Evolutionary conservation across 2,113 vertebrate genomes (phyloP), one percentile per base, ranked within the genome.

Genomic region (Microtus ochrogaster): DNA sequence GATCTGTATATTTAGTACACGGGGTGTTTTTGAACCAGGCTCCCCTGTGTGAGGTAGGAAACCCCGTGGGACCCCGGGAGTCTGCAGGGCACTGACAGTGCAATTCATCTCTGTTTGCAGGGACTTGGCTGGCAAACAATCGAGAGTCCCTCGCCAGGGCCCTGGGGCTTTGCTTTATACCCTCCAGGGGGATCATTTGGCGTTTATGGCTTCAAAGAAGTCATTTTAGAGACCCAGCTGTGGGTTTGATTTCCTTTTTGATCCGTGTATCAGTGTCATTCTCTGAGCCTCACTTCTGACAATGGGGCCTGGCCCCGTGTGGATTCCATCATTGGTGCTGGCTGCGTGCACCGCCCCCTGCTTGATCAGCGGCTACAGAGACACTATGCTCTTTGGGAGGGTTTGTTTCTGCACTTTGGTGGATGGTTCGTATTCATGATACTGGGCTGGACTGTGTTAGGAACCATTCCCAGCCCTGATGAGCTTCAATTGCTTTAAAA

Each of bases 201-300:
- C n/a, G 52, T 36, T 10, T 89, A 68, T 84, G 61, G 26, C 66
- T 91, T 90, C 86, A 63, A 89, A 81, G 79, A 84, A 95, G 58
- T 49, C 3, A 30, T 24, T 28, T 72, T 74, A 61, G 44, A 93
- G 88, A 72, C 87, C 49, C 84, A 72, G 88, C 88, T 92, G 16
- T 95, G 93, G 84, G 28, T 88, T 81, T 94, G 13, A 83, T 97
- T 96, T 95, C 68, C 68, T 82, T 90, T 52, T 13, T 5, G 63
- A 7, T 70, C 13, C 2, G 0, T 4, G 0, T 76, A 88, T 55
- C 36, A 36, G 13, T 52, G 11, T 66, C 30, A 7, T 61, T 84
- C n/a, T 63, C 77, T 66, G 39, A 47, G 30, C 58, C 21, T 22
- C 0, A 1, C 63, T 49, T 2, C 24, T 11, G 24, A 3, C 0